Conservation (phyloP, 2,797 vertebrate genomes). For the Salmo trutta region DNA sequence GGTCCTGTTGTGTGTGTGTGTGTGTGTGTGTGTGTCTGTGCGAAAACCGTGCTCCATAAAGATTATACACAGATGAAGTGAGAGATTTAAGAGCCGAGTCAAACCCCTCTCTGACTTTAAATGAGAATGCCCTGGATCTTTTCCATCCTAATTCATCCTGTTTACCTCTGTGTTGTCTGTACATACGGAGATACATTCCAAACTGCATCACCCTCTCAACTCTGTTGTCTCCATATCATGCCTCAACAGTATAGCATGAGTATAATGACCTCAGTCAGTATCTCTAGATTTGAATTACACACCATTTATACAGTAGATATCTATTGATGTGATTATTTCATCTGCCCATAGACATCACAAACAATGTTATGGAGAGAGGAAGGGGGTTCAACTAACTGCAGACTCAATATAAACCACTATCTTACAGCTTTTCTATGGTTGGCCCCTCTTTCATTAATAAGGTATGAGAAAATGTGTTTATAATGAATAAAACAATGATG, state of each 20-base stretch:
- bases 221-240: slow-evolving; percentile 39
- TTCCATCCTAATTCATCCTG: slow-evolving; percentile 57
- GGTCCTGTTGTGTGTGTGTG: slow-evolving; percentile 1
- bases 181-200: slow-evolving; percentile 57
- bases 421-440: background rate
- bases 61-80: slow-evolving; percentile 49
- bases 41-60: slow-evolving; percentile 32
- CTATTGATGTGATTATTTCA: slow-evolving; percentile 45
- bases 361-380: background rate
- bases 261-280: slow-evolving; percentile 43
- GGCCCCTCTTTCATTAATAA: background rate
- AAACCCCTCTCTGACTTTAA: slow-evolving; percentile 41
- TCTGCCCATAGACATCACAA: slow-evolving; percentile 26
- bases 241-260: slow-evolving; percentile 20
- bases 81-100: slow-evolving; percentile 38
- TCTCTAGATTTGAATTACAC: slow-evolving; percentile 54
- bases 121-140: slow-evolving; percentile 33
- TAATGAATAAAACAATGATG: background rate
- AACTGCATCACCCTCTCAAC: slow-evolving; percentile 59
- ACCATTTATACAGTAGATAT: slow-evolving; percentile 45
- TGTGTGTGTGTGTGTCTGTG: background rate
- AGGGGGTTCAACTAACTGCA: background rate
- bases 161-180: slow-evolving; percentile 54
- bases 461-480: background rate
- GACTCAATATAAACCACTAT: background rate